phyloP scores from a whole-genome alignment of 2,113 vertebrate species.

The Vulpes lagopus region DNA sequence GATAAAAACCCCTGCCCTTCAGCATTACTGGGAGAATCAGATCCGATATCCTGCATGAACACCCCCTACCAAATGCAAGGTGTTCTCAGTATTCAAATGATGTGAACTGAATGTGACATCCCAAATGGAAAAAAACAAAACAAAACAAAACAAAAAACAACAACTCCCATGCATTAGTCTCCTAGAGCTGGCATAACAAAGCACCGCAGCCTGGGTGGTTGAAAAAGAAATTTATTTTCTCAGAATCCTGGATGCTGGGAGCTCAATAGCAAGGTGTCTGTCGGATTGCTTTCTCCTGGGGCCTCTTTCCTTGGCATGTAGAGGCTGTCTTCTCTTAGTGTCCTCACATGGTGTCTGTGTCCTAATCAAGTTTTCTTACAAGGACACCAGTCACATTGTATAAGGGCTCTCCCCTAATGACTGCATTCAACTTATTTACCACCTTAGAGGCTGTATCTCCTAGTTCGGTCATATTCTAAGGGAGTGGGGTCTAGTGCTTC shows the following conservation, averaged over 20 bases:
- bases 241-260: not conserved
- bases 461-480: not conserved
- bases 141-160: not conserved
- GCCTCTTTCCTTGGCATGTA: not conserved
- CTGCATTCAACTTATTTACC: no score
- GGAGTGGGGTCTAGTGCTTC: not conserved
- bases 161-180: not conserved
- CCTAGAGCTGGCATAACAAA: fast-evolving
- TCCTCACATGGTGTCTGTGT: not conserved
- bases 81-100: not conserved
- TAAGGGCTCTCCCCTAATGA: not conserved
- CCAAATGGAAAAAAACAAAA: not conserved
- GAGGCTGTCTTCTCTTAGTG: not conserved
- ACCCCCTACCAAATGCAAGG: fast-evolving
- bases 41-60: not conserved
- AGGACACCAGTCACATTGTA: not conserved
- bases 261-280: not conserved
- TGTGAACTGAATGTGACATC: not conserved
- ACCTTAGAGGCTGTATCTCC: not conserved
- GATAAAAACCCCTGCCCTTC: not conserved
- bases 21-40: fast-evolving
- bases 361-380: not conserved
- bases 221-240: not conserved
- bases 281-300: no score
- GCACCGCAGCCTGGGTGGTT: not conserved